Conservation (phyloP, 2,113 vertebrate genomes). For the Sprattus sprattus region DNA sequence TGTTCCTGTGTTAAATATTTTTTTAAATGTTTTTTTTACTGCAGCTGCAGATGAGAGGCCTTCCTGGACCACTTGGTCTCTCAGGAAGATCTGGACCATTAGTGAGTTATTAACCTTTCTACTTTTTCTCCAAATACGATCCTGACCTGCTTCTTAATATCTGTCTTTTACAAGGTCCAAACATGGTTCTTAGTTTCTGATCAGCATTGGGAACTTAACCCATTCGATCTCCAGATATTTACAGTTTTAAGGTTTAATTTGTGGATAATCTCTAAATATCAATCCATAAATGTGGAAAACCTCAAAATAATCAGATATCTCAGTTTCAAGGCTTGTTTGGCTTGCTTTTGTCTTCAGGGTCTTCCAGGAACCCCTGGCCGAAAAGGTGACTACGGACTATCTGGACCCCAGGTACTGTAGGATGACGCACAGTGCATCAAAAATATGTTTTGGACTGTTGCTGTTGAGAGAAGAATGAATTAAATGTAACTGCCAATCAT, state of each 20-base stretch:
- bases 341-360: slow-evolving; percentile 72
- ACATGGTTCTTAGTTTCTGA: background rate
- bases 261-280: background rate
- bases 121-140: background rate
- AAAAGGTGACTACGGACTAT: slow-evolving; percentile 91
- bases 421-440: background rate
- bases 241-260: background rate
- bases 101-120: slow-evolving; percentile 73
- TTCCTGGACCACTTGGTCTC: slow-evolving; percentile 88
- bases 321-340: background rate
- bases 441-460: background rate
- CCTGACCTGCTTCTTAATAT: background rate
- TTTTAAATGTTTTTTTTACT: slow-evolving; percentile 22
- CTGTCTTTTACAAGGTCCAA: background rate
- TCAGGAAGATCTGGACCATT: slow-evolving; percentile 91
- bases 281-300: background rate
- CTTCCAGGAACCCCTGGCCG: slow-evolving; percentile 84
- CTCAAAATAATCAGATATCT: background rate
- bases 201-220: no score
- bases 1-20: no score
- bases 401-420: slow-evolving; percentile 83
- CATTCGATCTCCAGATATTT: background rate
- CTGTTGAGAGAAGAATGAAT: no score
- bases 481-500: background rate
- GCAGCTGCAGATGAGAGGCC: slow-evolving; percentile 90